Evolutionary conservation across 2,113 vertebrate species (phyloP).

Genomic region (Vireo altiloquus): DNA sequence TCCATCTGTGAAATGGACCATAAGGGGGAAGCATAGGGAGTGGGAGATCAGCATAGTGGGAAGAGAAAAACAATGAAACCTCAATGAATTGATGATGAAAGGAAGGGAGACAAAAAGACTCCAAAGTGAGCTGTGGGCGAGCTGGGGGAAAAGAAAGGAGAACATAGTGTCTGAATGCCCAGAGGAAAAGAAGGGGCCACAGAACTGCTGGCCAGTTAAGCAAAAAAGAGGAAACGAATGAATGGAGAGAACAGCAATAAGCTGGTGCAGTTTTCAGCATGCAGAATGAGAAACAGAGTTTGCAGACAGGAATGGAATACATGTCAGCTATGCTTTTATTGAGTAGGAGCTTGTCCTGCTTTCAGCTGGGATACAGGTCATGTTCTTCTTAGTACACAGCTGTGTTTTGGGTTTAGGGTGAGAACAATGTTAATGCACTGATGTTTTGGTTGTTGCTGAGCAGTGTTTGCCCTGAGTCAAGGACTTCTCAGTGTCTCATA

Average conservation of each 20-base stretch:
- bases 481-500: neutral
- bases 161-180: neutral
- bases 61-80: conserved; percentile 18
- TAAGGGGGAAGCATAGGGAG: neutral
- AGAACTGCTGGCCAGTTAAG: fast-evolving
- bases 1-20: neutral
- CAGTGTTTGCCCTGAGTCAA: neutral
- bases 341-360: neutral
- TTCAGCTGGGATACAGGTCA: neutral
- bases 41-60: neutral
- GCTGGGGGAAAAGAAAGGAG: neutral
- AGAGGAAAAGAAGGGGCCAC: neutral
- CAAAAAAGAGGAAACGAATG: neutral
- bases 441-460: neutral
- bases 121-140: neutral
- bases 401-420: neutral
- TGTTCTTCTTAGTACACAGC: neutral
- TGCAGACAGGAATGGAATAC: neutral
- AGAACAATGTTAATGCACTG: neutral
- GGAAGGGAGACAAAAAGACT: neutral
- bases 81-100: conserved; percentile 24
- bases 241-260: neutral
- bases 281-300: neutral
- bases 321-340: neutral
- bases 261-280: neutral